phyloP scores from a whole-genome alignment of 2,888 invertebrate genomes.

The Oligia latruncula region DNA sequence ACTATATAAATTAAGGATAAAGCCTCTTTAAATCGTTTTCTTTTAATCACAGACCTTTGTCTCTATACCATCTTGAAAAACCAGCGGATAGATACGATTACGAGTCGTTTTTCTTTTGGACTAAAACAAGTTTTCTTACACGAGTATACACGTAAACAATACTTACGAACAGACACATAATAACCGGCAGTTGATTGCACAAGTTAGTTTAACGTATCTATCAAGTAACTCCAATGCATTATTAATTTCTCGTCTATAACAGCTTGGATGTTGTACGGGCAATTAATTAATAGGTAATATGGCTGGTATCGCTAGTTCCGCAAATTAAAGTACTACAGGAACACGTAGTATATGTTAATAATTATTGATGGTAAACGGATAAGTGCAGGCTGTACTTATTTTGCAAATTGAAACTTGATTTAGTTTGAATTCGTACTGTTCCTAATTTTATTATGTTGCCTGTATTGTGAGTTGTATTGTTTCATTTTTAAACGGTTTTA shows the following conservation, averaged over 20 bases:
- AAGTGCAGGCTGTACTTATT: neutral
- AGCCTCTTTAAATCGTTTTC: slow-evolving; percentile 1
- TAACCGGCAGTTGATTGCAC: slow-evolving; percentile 56
- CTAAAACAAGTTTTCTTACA: slow-evolving; percentile 1
- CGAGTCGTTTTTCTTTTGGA: neutral
- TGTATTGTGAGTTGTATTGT: no score
- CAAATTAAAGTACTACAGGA: slow-evolving; percentile 42
- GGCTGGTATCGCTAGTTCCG: slow-evolving; percentile 45
- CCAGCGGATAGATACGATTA: neutral
- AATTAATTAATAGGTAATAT: slow-evolving; percentile 43
- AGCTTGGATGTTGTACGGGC: slow-evolving; percentile 33
- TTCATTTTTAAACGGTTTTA: no score
- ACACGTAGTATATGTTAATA: slow-evolving; percentile 17
- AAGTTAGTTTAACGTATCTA: slow-evolving; percentile 43
- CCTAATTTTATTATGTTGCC: slow-evolving; percentile 13
- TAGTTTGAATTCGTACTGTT: neutral
- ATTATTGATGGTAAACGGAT: slow-evolving; percentile 28
- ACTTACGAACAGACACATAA: slow-evolving; percentile 44
- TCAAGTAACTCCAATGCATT: slow-evolving; percentile 46
- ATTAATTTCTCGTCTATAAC: slow-evolving; percentile 51
- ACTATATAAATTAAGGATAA: slow-evolving; percentile 36
- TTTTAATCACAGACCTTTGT: slow-evolving; percentile 12
- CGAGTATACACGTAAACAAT: slow-evolving; percentile 24
- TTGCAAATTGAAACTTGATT: neutral
- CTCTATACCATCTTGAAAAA: neutral